phyloP scores from a whole-genome alignment of 92 coral and sea anemone species.

The Paragorgia papillata region DNA sequence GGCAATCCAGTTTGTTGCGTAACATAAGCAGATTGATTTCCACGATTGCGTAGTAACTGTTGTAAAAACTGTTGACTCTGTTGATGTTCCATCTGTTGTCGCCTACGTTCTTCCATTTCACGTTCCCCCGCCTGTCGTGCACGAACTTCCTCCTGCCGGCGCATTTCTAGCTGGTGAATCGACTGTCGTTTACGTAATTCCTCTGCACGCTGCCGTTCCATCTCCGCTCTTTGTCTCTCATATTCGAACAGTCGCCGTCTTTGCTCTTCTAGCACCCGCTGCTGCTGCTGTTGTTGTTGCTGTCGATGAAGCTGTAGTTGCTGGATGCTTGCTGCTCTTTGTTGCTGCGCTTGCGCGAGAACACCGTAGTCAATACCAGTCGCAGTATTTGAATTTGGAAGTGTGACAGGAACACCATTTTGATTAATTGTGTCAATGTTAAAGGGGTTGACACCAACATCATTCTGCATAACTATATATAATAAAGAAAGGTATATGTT shows the following conservation, averaged over 20 bases:
- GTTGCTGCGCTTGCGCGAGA: slow-evolving; percentile 36
- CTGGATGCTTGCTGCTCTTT: slow-evolving; percentile 35
- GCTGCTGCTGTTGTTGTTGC: slow-evolving; percentile 58
- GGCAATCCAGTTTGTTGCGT: slow-evolving; percentile 7
- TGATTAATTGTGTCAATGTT: too few species aligned
- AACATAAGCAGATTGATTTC: slow-evolving; percentile 9
- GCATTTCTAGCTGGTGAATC: slow-evolving; percentile 41
- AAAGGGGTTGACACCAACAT: not conserved
- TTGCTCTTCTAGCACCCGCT: slow-evolving; percentile 44
- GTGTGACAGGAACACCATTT: too few species aligned
- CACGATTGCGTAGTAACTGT: slow-evolving; percentile 15
- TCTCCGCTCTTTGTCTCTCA: slow-evolving; percentile 39
- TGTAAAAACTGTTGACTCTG: slow-evolving; percentile 48
- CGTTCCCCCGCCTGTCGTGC: not conserved
- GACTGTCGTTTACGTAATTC: slow-evolving; percentile 39
- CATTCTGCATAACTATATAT: too few species aligned
- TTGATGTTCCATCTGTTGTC: slow-evolving; percentile 43
- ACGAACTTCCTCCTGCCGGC: slow-evolving; percentile 27
- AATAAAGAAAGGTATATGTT: too few species aligned
- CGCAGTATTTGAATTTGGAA: not conserved
- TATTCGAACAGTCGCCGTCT: slow-evolving; percentile 43
- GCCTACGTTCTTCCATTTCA: not conserved
- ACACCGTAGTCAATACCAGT: not conserved
- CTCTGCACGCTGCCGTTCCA: slow-evolving; percentile 45
- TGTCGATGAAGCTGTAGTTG: slow-evolving; percentile 49